A percentile compares a stretch with the other conserved stretches of the same genome.
Evolutionary conservation across 2,888 invertebrate species (phyloP).

Genomic region (Phengaris alcon): DNA sequence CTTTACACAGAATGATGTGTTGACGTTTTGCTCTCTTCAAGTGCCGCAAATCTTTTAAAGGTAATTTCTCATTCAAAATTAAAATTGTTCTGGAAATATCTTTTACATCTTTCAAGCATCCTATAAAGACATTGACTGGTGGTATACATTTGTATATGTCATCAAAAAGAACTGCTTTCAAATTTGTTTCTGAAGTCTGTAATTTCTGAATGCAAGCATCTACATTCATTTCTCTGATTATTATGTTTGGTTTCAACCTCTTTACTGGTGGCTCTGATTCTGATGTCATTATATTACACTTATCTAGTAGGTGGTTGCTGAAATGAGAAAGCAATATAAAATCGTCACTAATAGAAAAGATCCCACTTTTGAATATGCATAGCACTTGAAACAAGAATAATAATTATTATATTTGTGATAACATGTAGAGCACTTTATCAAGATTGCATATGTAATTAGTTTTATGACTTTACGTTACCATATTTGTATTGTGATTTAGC

Average conservation of each 20-base stretch:
- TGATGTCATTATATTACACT: slow-evolving; percentile 32
- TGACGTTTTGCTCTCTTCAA: slow-evolving; percentile 84
- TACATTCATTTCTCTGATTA: slow-evolving; percentile 51
- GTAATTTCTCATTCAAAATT: slow-evolving; percentile 77
- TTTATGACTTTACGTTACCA: slow-evolving; percentile 10
- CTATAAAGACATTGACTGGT: slow-evolving; percentile 80
- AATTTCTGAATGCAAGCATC: slow-evolving; percentile 49
- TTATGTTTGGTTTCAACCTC: slow-evolving; percentile 9
- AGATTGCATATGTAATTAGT: slow-evolving; percentile 19
- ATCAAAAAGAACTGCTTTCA: slow-evolving; percentile 77
- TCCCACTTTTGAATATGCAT: slow-evolving; percentile 31
- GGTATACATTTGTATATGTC: slow-evolving; percentile 71
- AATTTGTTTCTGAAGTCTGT: slow-evolving; percentile 47
- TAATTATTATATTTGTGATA: slow-evolving; percentile 19
- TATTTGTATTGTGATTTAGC: slow-evolving; percentile 7
- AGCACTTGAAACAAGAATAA: slow-evolving; percentile 18
- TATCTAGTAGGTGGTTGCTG: slow-evolving; percentile 46
- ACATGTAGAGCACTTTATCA: slow-evolving; percentile 14
- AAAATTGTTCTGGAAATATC: slow-evolving; percentile 81
- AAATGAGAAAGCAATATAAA: slow-evolving; percentile 63
- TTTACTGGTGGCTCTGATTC: slow-evolving; percentile 48
- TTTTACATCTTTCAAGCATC: slow-evolving; percentile 79
- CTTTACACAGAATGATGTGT: slow-evolving; percentile 79
- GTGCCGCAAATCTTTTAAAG: slow-evolving; percentile 82
- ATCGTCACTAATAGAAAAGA: slow-evolving; percentile 53